Base-by-base conservation (phyloP, 2,797 vertebrate genomes). In the Thamnophis elegans region DNA sequence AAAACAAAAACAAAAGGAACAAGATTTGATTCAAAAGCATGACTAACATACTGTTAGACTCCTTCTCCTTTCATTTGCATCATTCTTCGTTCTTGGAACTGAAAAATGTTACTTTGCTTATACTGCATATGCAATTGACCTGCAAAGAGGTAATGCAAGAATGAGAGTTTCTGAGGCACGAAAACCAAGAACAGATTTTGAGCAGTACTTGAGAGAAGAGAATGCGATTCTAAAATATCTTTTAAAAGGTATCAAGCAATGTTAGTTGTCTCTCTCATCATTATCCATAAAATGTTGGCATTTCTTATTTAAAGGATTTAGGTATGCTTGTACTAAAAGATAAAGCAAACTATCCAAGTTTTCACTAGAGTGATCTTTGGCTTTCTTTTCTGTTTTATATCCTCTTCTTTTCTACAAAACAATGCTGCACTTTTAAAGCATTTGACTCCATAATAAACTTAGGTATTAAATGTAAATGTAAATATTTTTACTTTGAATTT, bases 131-230 rank as follows among this genome's bases (percentile, higher is more conserved):
- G 88, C 42, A 36, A 47, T 32, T 58, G 65, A 60, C 47, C 56
- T 42, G 32, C 5, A 62, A 90, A 87, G 51, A 54, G 22, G 68
- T 47, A 62, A 93, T 85, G 12, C 56, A 62, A 89, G 90, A 88
- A 51, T 36, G 47, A 90, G 25, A 47, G 22, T 89, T 85, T 85
- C 32, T 58, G 68, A 91, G 65, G 56, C 20, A 56, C 18, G n/a
- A 73, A 32, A 93, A 68, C 90, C 86, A 91, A 93, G 89, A 85
- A 89, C 68, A 82, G 5, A 55, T 93, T 93, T 88, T 58, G 56
- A 87, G 88, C 85, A 87, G 47, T 85, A 82, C 88, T 90, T 92
- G 26, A 88, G 55, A 58, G 65, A 56, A 91, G 42, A 90, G 65
- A 88, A 90, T 92, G 85, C 32, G n/a, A 6, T 78, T 93, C 78